Evolutionary conservation across 1,140 invertebrate species (phyloP), one percentile per base, ranked within the genome.

Genomic region (Drosophila bipectinata): DNA sequence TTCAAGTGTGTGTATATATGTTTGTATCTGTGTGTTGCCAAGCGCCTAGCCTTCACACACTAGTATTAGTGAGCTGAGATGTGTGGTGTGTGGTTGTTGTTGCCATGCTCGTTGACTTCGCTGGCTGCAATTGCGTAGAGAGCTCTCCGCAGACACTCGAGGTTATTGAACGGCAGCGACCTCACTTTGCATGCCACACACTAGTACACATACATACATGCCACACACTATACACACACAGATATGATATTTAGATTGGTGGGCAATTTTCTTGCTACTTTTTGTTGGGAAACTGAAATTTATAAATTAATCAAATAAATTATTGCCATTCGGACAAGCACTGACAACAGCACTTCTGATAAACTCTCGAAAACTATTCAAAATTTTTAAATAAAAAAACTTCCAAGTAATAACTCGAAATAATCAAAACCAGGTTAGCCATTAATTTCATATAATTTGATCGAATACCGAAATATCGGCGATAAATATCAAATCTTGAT

Each of bases 141-240:
- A 59, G 72, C 78, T 82, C 69, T 68, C 51, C 63, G 64, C 66
- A 76, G 66, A 66, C 71, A 77, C 85, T 90, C 75, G 87, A 90
- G 87, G 87, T 90, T 90, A 90, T 90, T 90, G 87, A 90, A 90
- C 87, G 87, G 87, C 85, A 90, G 76, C 87, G 87, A 90, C 87
- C 87, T 90, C 83, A 88, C 83, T 88, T 88, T 89, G 83, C 83
- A 88, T 88, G 64, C 54, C 80, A 78, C 44, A 67, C 32, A 39
- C 49, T 2, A 48, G n/a, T 41, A 47, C 21, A 7, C 24, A 18
- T 18, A 26, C 39, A 26, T 24, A 51, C 21, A 5, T 9, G n/a
- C 68, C 59, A 47, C 52, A 48, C 24, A 47, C 21, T 18, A 21
- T 3, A 21, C 21, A 21, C 21, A 21, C 21, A 21, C 21, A 21